Evolutionary conservation across 2,888 invertebrate genomes (phyloP).

Genomic region (Synergus itoensis): DNA sequence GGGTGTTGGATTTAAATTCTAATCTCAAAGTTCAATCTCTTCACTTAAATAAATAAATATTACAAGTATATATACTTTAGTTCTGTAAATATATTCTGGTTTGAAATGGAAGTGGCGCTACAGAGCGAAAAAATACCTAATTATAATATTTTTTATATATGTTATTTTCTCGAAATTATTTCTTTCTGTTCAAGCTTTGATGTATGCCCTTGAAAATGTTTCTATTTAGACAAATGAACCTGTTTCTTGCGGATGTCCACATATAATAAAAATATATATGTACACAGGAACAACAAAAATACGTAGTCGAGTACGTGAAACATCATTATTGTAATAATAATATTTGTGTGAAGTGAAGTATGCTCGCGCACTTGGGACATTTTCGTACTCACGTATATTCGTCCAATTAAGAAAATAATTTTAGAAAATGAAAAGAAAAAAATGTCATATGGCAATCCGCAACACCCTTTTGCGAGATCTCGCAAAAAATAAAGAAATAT

Average conservation of each 20-base stretch:
- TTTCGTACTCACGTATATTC: constrained; percentile 61
- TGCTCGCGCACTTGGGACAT: constrained; percentile 57
- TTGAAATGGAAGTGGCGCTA: too few species aligned
- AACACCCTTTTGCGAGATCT: constrained; percentile 53
- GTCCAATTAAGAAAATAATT: constrained; percentile 48
- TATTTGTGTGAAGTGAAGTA: constrained; percentile 5
- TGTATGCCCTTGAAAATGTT: not conserved
- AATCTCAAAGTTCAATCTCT: too few species aligned
- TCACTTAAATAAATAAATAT: too few species aligned
- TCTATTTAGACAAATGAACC: not conserved
- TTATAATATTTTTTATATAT: too few species aligned
- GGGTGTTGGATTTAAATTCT: too few species aligned
- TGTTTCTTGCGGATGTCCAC: not conserved
- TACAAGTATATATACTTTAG: too few species aligned
- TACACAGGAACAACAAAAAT: not conserved
- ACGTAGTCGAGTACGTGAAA: not conserved
- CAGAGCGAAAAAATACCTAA: too few species aligned
- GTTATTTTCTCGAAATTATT: too few species aligned
- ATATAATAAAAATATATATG: not conserved
- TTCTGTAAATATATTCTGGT: too few species aligned
- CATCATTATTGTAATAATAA: not conserved
- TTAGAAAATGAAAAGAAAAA: too few species aligned
- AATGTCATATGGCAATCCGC: too few species aligned
- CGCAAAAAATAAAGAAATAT: constrained; percentile 62
- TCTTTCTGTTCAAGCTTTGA: not conserved